These are phyloP conservation scores for Lepidurus apus DNA, from an alignment of 1,140 invertebrate species.

Conservation along the genomic window DNA sequence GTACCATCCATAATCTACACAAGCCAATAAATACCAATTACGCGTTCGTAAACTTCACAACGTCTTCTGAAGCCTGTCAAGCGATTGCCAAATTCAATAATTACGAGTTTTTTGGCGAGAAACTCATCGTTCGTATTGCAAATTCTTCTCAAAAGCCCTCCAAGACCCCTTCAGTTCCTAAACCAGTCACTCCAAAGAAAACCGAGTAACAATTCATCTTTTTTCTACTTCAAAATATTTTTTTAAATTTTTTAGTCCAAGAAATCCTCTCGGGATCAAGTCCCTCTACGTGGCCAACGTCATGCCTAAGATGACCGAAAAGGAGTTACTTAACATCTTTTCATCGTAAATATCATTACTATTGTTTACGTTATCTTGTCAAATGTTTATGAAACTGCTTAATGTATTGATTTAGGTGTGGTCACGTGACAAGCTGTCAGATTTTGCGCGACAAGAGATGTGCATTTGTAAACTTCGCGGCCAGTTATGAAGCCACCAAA, in stretches of 20 bases:
- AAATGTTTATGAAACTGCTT: not conserved
- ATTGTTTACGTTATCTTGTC: too few species aligned
- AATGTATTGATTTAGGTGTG: not conserved
- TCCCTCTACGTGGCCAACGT: conserved; percentile 2
- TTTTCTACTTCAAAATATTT: not conserved
- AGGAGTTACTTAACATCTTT: not conserved
- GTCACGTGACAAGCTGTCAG: not conserved
- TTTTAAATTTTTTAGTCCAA: not conserved
- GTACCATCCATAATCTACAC: not conserved
- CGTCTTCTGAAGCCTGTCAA: not conserved
- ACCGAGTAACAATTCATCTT: not conserved
- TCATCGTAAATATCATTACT: not conserved
- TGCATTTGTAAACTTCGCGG: not conserved
- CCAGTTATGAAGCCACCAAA: not conserved
- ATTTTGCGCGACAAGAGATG: not conserved
- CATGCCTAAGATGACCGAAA: not conserved
- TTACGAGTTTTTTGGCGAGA: not conserved
- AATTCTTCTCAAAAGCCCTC: not conserved
- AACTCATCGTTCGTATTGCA: not conserved
- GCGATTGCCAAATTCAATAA: not conserved
- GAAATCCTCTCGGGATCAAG: not conserved
- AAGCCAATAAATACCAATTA: not conserved
- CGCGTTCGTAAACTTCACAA: not conserved
- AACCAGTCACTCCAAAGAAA: not conserved
- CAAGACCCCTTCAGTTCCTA: not conserved